Conservation (phyloP, 2,113 vertebrate genomes). For the Sander lucioperca region DNA sequence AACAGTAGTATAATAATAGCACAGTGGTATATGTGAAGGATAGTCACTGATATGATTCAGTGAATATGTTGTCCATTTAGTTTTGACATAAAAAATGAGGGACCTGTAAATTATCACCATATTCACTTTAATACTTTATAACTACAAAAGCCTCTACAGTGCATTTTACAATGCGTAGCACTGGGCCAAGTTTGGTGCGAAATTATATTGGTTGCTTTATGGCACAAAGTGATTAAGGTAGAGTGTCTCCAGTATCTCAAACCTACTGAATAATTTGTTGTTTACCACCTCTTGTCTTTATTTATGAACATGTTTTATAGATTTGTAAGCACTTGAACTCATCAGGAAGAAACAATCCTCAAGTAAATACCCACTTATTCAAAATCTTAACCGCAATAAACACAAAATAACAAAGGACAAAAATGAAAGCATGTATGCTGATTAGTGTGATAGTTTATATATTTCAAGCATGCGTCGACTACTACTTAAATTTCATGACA, state of each 20-base stretch:
- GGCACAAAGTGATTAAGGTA: background rate
- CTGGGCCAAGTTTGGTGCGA: conserved; percentile 17
- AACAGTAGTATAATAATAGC: background rate
- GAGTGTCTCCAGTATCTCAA: background rate
- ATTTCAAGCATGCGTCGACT: background rate
- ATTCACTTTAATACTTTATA: background rate
- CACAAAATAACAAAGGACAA: background rate
- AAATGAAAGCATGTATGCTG: background rate
- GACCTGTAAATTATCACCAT: background rate
- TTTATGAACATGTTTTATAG: too few relatives aligned
- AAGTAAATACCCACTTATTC: too few relatives aligned
- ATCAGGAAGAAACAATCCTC: too few relatives aligned
- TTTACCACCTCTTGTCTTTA: too few relatives aligned
- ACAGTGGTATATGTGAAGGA: background rate
- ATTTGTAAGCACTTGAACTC: too few relatives aligned
- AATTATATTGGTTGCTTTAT: conserved; percentile 33
- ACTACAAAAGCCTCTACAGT: background rate
- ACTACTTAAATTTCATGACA: background rate
- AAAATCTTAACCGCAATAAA: too few relatives aligned
- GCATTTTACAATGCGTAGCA: background rate
- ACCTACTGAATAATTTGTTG: background rate
- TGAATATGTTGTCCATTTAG: background rate
- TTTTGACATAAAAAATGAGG: background rate
- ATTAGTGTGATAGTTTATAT: background rate
- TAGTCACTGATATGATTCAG: background rate